Percentiles rank a stretch among this genome's conserved stretches.
These are phyloP conservation scores for Anthopleura sola DNA, from an alignment of 64 coral and sea anemone genomes.

Conservation along the genomic window DNA sequence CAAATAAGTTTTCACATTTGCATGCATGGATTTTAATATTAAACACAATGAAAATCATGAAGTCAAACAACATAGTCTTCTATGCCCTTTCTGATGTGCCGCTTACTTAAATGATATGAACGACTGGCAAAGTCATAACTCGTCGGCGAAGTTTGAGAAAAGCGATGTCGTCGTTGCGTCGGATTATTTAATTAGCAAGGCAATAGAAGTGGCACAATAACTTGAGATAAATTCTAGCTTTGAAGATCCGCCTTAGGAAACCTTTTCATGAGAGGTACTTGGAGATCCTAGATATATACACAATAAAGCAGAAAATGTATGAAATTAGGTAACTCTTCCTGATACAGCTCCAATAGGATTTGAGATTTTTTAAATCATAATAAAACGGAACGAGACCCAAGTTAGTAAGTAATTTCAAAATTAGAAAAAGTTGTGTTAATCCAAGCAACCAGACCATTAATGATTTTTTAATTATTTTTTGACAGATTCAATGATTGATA, in stretches of 20 bases:
- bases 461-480: slow-evolving; percentile 99
- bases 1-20: slow-evolving; percentile 21
- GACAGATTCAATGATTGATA: slow-evolving; percentile 98
- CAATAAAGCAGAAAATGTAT: not conserved
- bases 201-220: slow-evolving; percentile 84
- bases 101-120: slow-evolving; percentile 18
- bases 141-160: slow-evolving; percentile 63
- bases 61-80: slow-evolving; percentile 22
- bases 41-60: slow-evolving; percentile 24
- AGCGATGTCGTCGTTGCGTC: slow-evolving; percentile 63
- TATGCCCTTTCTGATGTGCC: slow-evolving; percentile 8
- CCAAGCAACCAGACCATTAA: slow-evolving; percentile 86
- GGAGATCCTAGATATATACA: slow-evolving; percentile 38
- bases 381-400: slow-evolving; percentile 28
- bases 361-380: not conserved
- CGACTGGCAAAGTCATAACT: slow-evolving; percentile 38
- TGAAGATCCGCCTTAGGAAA: slow-evolving; percentile 76
- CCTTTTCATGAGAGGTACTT: slow-evolving; percentile 60
- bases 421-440: slow-evolving; percentile 83
- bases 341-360: not conserved
- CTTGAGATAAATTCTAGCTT: slow-evolving; percentile 86
- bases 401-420: slow-evolving; percentile 39
- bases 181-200: slow-evolving; percentile 98
- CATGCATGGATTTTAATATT: slow-evolving; percentile 61
- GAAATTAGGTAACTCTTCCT: slow-evolving; percentile 1